A percentile compares a stretch with the other conserved stretches of the same genome.
These are phyloP conservation scores for Leptocoma aspasia DNA, from an alignment of 2,113 vertebrate genomes.

Conservation along the genomic window DNA sequence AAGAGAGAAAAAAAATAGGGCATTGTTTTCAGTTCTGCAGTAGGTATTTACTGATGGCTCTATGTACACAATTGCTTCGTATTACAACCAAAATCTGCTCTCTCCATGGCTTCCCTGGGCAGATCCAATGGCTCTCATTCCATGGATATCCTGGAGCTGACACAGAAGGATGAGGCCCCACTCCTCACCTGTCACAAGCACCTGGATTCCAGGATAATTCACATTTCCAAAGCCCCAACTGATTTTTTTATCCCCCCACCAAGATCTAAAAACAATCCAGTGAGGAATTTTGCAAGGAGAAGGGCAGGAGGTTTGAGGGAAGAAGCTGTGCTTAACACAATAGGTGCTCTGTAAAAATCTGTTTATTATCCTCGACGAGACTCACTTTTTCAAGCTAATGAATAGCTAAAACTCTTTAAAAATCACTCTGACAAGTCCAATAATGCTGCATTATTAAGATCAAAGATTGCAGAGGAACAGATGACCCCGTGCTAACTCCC, in stretches of 20 bases:
- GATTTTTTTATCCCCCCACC: no score
- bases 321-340: not conserved
- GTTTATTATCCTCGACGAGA: not conserved
- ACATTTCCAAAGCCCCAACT: not conserved
- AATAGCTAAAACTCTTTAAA: slow-evolving; percentile 20
- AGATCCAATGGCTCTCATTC: not conserved
- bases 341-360: not conserved
- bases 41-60: not conserved
- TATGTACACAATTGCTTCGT: rapidly evolving
- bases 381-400: slow-evolving; percentile 2
- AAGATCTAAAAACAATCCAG: not conserved
- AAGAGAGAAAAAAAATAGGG: not conserved
- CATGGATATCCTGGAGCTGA: not conserved
- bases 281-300: not conserved
- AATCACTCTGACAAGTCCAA: slow-evolving; percentile 1
- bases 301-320: not conserved
- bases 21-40: not conserved
- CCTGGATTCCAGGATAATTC: not conserved
- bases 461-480: slow-evolving; percentile 18
- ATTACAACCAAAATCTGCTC: not conserved
- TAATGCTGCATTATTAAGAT: not conserved
- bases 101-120: rapidly evolving
- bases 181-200: not conserved
- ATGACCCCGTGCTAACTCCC: slow-evolving; percentile 12
- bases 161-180: not conserved